Evolutionary conservation across 2,888 invertebrate species (phyloP).

Genomic region (Andrena bucephala): DNA sequence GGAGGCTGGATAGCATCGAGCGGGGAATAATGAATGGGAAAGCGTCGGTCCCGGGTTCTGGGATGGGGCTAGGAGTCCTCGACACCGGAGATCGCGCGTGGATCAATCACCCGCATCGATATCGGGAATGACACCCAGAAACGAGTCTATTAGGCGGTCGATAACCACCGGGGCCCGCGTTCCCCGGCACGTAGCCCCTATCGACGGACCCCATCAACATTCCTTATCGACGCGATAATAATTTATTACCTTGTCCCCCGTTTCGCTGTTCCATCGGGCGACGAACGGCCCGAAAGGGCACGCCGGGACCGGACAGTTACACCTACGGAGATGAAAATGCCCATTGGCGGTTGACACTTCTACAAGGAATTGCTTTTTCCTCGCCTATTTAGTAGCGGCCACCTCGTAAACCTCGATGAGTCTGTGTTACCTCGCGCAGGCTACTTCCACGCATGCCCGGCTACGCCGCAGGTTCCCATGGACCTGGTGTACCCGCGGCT

Average conservation of each 20-base stretch:
- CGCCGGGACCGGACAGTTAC: conserved; percentile 41
- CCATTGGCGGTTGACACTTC: conserved; percentile 3
- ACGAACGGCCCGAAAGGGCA: conserved; percentile 38
- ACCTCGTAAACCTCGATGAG: neutral
- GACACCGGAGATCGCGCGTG: conserved; percentile 54
- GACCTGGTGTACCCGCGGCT: too few relatives aligned
- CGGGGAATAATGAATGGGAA: conserved; percentile 63
- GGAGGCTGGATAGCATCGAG: conserved; percentile 61
- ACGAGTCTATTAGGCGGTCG: conserved; percentile 78
- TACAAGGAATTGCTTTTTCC: conserved; percentile 21
- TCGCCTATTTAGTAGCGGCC: neutral
- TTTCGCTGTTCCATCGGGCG: conserved; percentile 48
- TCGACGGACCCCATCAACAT: conserved; percentile 81
- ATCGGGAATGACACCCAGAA: conserved; percentile 75
- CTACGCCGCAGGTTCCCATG: too few relatives aligned
- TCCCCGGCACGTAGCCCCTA: conserved; percentile 74
- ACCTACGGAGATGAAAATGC: conserved; percentile 40
- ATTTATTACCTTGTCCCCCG: conserved; percentile 79
- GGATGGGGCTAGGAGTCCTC: conserved; percentile 18
- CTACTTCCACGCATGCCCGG: too few relatives aligned
- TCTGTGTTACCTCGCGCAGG: too few relatives aligned
- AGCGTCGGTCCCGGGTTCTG: conserved; percentile 28
- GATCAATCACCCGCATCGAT: conserved; percentile 70
- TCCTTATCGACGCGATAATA: conserved; percentile 82
- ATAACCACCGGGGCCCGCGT: conserved; percentile 74